phyloP scores from a whole-genome alignment of 1,140 invertebrate genomes.

The Drosophila cardini region DNA sequence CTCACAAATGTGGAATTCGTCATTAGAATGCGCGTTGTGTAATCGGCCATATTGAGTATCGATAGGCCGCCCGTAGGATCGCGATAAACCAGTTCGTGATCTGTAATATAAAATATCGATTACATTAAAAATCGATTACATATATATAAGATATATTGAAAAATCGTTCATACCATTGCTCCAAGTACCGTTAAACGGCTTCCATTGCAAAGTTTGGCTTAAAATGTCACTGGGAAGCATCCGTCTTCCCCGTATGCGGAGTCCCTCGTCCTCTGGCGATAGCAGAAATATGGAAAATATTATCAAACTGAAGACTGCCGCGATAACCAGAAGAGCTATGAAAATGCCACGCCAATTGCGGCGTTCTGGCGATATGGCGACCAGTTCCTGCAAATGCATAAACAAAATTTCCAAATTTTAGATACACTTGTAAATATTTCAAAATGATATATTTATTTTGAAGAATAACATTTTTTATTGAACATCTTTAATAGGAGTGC shows the following conservation, averaged over 20 bases:
- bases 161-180: slow-evolving; percentile 89
- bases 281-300: slow-evolving; percentile 94
- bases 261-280: slow-evolving; percentile 89
- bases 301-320: slow-evolving; percentile 93
- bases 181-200: slow-evolving; percentile 92
- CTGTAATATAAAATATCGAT: slow-evolving; percentile 65
- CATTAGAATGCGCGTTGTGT: slow-evolving; percentile 89
- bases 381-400: slow-evolving; percentile 88
- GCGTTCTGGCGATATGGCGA: slow-evolving; percentile 91
- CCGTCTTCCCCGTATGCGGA: slow-evolving; percentile 88
- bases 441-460: too few species aligned
- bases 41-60: slow-evolving; percentile 89
- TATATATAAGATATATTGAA: background rate
- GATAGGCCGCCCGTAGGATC: slow-evolving; percentile 90
- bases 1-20: slow-evolving; percentile 93
- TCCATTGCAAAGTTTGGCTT: slow-evolving; percentile 87
- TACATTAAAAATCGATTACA: background rate
- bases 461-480: too few species aligned
- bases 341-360: slow-evolving; percentile 96
- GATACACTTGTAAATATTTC: too few species aligned
- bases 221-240: slow-evolving; percentile 89
- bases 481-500: too few species aligned
- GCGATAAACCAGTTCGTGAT: slow-evolving; percentile 89
- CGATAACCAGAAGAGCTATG: slow-evolving; percentile 94
- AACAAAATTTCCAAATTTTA: too few species aligned